These are phyloP conservation scores for Portunus trituberculatus DNA, from an alignment of 1,140 invertebrate genomes.

Conservation along the genomic window DNA sequence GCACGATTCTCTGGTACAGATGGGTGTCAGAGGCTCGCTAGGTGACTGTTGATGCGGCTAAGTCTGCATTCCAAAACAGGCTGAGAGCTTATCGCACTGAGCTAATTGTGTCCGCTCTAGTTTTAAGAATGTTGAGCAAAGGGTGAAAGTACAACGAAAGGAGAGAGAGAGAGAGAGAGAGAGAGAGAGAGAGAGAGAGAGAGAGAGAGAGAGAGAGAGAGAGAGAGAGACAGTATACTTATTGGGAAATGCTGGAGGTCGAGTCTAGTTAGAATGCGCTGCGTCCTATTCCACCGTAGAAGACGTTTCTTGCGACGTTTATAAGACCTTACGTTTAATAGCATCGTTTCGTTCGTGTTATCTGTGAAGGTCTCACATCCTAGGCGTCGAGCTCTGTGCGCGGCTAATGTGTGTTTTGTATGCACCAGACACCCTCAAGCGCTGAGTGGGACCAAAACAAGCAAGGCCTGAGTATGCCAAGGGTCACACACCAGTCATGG, in stretches of 20 bases:
- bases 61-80: slow-evolving; percentile 42
- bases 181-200: slow-evolving; percentile 24
- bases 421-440: slow-evolving; percentile 30
- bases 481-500: neutral
- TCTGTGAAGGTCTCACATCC: slow-evolving; percentile 57
- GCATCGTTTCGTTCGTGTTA: slow-evolving; percentile 56
- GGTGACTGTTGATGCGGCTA: neutral
- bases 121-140: neutral
- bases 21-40: too few relatives aligned
- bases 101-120: slow-evolving; percentile 33
- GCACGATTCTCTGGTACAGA: too few relatives aligned
- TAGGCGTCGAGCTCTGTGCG: slow-evolving; percentile 39
- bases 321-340: slow-evolving; percentile 51
- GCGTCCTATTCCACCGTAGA: slow-evolving; percentile 38
- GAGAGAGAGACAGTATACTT: neutral
- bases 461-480: neutral
- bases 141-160: neutral
- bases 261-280: neutral
- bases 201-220: slow-evolving; percentile 31
- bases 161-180: slow-evolving; percentile 26
- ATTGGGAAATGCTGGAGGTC: neutral
- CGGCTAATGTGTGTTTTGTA: slow-evolving; percentile 64
- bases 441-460: neutral
- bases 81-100: neutral
- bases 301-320: slow-evolving; percentile 48